Conservation (phyloP, 2,113 vertebrate species). For the Heptranchias perlo region DNA sequence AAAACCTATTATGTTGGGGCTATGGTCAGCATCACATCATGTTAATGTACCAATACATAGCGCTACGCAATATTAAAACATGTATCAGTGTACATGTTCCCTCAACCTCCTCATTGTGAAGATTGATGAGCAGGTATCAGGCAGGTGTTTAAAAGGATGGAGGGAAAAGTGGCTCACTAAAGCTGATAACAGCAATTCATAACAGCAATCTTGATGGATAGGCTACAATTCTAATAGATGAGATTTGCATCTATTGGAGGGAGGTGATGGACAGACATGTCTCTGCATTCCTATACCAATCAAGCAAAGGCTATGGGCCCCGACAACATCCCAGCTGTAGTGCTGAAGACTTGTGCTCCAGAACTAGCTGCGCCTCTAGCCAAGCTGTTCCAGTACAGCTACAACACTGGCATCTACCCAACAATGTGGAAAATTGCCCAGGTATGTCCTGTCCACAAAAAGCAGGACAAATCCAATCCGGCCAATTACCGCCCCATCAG, state of each 20-base stretch:
- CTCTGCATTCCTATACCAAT: not conserved
- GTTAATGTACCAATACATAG: not conserved
- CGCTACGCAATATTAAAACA: not conserved
- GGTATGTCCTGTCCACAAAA: no score
- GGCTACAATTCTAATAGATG: not conserved
- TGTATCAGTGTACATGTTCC: not conserved
- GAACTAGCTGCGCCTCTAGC: no score
- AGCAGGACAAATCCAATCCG: no score
- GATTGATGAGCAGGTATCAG: not conserved
- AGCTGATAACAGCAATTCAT: not conserved
- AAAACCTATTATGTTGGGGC: not conserved
- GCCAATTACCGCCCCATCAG: no score
- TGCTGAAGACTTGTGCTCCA: no score
- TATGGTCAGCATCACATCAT: not conserved
- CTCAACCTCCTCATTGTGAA: not conserved
- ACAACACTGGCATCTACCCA: no score
- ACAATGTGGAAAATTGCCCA: no score
- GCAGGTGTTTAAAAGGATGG: not conserved
- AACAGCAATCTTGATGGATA: not conserved
- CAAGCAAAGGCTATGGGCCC: no score
- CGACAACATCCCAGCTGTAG: no score
- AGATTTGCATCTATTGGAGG: not conserved
- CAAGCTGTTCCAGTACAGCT: no score
- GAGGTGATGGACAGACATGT: not conserved
- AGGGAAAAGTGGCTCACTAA: not conserved